Evolutionary conservation across 2,888 invertebrate genomes (phyloP), one percentile per base, ranked within the genome.

Genomic region (Steinernema hermaphroditum): DNA sequence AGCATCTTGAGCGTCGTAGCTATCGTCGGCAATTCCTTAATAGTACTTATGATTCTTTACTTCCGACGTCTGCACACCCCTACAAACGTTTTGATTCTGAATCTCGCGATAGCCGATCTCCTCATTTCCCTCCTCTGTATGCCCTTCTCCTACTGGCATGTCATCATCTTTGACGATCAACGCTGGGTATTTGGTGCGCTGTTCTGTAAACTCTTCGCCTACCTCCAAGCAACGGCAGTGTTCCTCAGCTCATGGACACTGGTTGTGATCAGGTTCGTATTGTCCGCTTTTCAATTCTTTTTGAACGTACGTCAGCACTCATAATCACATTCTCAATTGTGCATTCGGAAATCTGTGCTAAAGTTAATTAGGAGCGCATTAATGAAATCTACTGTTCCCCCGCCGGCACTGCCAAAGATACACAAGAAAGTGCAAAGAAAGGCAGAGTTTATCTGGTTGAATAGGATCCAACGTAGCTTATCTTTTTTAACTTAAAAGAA

Each of bases 51-150:
- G 37, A 80, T 86, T 43, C 44, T 80, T 12, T 78, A 80, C 68
- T 86, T 86, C 73, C 80, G 80, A 57, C 77, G 84, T 19, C 77
- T 86, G 0, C 77, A 87, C 49, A 88, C 88, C 1, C 86, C 88
- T 1, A 88, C 88, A 29, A 89, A 89, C 81, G 87, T 87, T 74
- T 86, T 89, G 73, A 88, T 88, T 57, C 85, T 87, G 16, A 88
- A 88, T 75, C 81, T 88, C 69, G 88, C 88, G 14, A 69, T 85
- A 68, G 86, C 87, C 50, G 88, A 89, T 78, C 83, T 89, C n/a
- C 79, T 88, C 57, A 88, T 88, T 85, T 86, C 88, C 2, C 80
- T 88, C 6, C 82, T 89, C 73, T 89, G 88, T 78, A 88, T 89
- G 70, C 89, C 89, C 8, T 87, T 88, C 76, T 87, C 87, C 54